Conservation (phyloP, 2,797 vertebrate species). For the Megaceryle alcyon region DNA sequence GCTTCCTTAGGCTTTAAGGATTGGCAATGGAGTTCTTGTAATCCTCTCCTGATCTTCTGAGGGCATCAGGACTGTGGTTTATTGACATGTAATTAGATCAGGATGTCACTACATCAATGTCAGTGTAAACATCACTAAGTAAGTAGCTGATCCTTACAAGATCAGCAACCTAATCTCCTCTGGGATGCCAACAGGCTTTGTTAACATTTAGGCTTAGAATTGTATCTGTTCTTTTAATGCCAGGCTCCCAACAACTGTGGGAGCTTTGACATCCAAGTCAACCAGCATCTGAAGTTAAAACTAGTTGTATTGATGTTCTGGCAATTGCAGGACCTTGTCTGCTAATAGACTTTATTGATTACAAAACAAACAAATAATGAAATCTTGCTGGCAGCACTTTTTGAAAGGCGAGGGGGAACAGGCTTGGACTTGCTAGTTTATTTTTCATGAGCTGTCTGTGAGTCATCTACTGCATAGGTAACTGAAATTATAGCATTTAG, state of each 20-base stretch:
- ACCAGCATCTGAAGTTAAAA: background rate
- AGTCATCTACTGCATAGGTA: background rate
- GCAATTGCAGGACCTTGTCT: background rate
- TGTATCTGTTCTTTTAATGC: slow-evolving; percentile 50
- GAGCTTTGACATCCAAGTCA: slow-evolving; percentile 20
- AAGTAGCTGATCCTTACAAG: slow-evolving; percentile 83
- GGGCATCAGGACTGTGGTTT: slow-evolving; percentile 80
- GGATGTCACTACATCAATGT: slow-evolving; percentile 85
- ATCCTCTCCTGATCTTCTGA: slow-evolving; percentile 75
- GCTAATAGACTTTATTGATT: slow-evolving; percentile 31
- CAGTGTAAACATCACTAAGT: slow-evolving; percentile 82
- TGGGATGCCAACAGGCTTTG: slow-evolving; percentile 83
- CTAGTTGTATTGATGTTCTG: background rate
- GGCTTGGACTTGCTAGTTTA: background rate
- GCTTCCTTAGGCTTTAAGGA: slow-evolving; percentile 59
- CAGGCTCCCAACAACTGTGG: background rate
- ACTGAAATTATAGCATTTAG: background rate
- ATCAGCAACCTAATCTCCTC: slow-evolving; percentile 86
- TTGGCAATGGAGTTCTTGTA: slow-evolving; percentile 67
- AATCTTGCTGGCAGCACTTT: background rate
- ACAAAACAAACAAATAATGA: background rate
- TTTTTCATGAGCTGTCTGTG: background rate
- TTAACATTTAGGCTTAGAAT: slow-evolving; percentile 75
- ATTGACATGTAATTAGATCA: slow-evolving; percentile 95
- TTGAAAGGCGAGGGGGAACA: fast-evolving